Evolutionary conservation across 2,113 vertebrate species (phyloP).

Genomic region (Trochalopteron elliotii): DNA sequence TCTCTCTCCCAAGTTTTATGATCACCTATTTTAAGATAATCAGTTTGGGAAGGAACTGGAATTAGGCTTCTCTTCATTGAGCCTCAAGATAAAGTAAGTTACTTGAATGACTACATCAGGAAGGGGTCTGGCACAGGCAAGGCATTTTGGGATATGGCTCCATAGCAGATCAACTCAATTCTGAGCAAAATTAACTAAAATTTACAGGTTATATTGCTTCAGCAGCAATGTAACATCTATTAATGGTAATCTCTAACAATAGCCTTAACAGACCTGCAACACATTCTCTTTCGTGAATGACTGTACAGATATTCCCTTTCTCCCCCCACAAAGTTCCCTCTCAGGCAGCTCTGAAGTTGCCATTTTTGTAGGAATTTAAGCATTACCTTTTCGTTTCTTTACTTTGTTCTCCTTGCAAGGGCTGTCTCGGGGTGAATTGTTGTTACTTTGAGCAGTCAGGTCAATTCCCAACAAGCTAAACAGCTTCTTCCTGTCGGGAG

Average conservation of each 20-base stretch:
- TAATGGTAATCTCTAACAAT: not conserved
- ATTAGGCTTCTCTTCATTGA: not conserved
- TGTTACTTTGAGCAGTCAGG: conserved; percentile 87
- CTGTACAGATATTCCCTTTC: not conserved
- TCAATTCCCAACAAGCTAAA: conserved; percentile 95
- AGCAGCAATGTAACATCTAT: not conserved
- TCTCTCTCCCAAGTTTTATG: not conserved
- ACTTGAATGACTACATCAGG: not conserved
- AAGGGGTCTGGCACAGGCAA: not conserved
- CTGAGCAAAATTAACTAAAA: not conserved
- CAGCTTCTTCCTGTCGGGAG: conserved; percentile 95
- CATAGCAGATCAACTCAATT: not conserved
- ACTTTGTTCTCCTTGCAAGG: conserved; percentile 84
- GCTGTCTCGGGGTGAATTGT: conserved; percentile 84
- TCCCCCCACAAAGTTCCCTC: not conserved
- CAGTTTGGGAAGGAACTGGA: not conserved
- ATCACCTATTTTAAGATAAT: not conserved
- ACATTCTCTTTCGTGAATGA: not conserved
- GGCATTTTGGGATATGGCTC: not conserved
- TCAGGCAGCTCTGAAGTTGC: not conserved
- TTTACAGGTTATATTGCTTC: not conserved
- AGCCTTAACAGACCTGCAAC: not conserved
- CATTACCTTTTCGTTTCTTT: conserved; percentile 92
- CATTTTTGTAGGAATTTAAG: not conserved
- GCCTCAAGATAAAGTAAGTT: not conserved